phyloP scores from a whole-genome alignment of 2,113 vertebrate genomes.

The Gopherus flavomarginatus region DNA sequence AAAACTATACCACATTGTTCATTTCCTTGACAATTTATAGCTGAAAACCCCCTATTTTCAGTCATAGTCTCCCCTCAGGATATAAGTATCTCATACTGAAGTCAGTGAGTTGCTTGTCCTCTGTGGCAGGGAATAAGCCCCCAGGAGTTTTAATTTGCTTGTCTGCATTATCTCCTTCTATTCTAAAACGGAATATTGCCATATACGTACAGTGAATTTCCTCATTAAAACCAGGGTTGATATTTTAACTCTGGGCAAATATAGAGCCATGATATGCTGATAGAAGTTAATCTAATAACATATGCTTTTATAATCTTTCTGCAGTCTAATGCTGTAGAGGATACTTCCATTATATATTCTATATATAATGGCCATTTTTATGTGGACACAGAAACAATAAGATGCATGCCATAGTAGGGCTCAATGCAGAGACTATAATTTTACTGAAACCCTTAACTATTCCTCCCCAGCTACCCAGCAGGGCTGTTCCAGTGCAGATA shows the following conservation, averaged over 20 bases:
- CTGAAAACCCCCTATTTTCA: neutral
- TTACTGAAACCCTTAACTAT: neutral
- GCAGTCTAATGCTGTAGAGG: neutral
- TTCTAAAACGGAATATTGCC: neutral
- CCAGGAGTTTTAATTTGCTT: neutral
- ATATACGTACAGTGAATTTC: neutral
- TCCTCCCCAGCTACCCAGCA: neutral
- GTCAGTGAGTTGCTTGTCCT: neutral
- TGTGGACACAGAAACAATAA: neutral
- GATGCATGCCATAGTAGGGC: neutral
- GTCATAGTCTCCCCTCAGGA: neutral
- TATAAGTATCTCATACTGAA: neutral
- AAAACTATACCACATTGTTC: neutral
- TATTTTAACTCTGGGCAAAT: neutral
- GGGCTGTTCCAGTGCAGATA: neutral
- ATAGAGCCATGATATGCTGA: neutral
- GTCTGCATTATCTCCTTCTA: neutral
- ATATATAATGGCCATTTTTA: neutral
- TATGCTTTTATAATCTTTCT: neutral
- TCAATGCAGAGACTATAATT: neutral
- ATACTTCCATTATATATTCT: neutral
- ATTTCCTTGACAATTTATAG: neutral
- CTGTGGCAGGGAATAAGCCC: neutral
- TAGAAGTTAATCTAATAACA: neutral
- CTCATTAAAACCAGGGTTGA: neutral